Evolutionary conservation across 2,113 vertebrate species (phyloP), one percentile per base, ranked within the genome.

Genomic region (Dipodomys merriami): DNA sequence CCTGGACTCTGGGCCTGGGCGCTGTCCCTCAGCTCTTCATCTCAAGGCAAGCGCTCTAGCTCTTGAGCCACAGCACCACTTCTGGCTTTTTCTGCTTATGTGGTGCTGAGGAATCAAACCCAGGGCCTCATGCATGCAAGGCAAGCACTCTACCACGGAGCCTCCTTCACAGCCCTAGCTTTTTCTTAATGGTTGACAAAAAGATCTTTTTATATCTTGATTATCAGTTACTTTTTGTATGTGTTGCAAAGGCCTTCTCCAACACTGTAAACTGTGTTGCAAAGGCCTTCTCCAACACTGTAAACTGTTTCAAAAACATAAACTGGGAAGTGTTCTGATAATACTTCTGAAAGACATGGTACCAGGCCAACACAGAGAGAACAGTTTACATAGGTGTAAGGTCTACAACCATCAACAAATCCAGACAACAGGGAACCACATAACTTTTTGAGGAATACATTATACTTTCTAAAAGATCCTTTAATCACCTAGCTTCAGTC

Each of bases 271-370:
- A 67, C 39, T 57, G 33, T n/a, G n/a, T n/a, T n/a, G n/a, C n/a
- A n/a, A n/a, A n/a, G n/a, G n/a, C n/a, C n/a, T n/a, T n/a, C n/a
- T n/a, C n/a, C n/a, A n/a, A n/a, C n/a, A n/a, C n/a, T n/a, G n/a
- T n/a, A n/a, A n/a, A n/a, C n/a, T n/a, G n/a, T 67, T 84, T 93
- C 29, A 86, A 84, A n/a, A 77, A 72, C 53, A 22, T 88, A 69
- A 82, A 46, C 7, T 19, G 30, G 44, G 44, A 57, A 22, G 5
- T 57, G 33, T 67, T 88, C 35, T 85, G 33, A 85, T 68, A 39
- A 23, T 23, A 25, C 13, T 67, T 64, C 9, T 80, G 20, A 81
- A 44, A 86, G 39, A 67, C 39, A 35, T 46, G 29, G n/a, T 65
- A 67, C 22, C 5, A 1, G 5, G 60, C 67, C 62, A 67, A 71